Conservation (phyloP, 2,113 vertebrate species). For the Lagopus leucura region DNA sequence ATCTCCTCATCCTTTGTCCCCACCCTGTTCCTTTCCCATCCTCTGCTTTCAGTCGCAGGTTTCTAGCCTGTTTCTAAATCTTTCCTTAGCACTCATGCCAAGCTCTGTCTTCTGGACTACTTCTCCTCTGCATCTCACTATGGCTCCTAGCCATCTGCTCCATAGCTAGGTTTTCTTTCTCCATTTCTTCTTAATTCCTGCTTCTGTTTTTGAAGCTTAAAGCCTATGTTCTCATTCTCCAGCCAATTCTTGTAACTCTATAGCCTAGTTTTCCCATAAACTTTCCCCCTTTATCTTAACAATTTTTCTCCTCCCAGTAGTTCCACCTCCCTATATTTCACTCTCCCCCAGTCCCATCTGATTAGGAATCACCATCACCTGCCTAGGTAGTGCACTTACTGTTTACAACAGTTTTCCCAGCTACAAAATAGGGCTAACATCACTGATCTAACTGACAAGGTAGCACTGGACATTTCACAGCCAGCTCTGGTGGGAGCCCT, state of each 20-base stretch:
- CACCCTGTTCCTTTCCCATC: slow-evolving; percentile 58
- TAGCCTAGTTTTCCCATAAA: not conserved
- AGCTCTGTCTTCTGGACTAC: not conserved
- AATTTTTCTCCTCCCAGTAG: not conserved
- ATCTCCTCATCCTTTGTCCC: slow-evolving; percentile 39
- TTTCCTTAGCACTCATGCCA: slow-evolving; percentile 38
- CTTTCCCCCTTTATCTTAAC: not conserved
- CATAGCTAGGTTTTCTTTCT: not conserved
- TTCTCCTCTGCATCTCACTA: slow-evolving; percentile 2
- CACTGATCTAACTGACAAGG: not conserved
- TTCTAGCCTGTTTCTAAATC: slow-evolving; percentile 54
- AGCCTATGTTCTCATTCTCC: not conserved
- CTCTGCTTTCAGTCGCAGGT: slow-evolving; percentile 50
- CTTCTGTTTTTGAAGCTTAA: slow-evolving; percentile 1
- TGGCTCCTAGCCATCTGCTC: slow-evolving; percentile 15
- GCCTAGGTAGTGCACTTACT: not conserved
- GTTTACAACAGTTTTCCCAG: not conserved
- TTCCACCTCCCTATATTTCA: not conserved
- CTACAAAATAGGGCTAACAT: not conserved
- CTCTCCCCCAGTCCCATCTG: not conserved
- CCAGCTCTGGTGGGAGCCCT: not conserved
- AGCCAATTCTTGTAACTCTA: not conserved
- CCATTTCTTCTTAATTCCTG: not conserved
- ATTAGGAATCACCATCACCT: not conserved
- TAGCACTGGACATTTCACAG: not conserved